phyloP scores from a whole-genome alignment of 1,140 invertebrate genomes.

The Octopus sinensis region DNA sequence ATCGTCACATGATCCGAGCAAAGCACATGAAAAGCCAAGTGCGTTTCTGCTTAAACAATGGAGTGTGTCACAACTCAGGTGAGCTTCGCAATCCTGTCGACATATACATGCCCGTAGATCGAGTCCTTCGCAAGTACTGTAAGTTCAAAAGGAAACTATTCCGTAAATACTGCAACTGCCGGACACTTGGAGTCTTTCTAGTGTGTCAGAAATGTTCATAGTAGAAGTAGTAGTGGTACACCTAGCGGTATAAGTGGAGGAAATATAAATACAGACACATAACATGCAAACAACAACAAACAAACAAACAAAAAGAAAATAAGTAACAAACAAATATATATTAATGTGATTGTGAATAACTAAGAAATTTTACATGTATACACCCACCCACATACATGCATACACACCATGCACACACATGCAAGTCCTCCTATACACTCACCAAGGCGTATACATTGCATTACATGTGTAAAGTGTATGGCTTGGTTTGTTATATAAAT shows the following conservation, averaged over 20 bases:
- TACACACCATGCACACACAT: not conserved
- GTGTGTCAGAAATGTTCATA: slow-evolving; percentile 45
- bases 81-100: slow-evolving; percentile 40
- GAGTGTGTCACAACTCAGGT: slow-evolving; percentile 48
- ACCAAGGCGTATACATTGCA: too few species aligned
- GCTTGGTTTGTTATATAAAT: too few species aligned
- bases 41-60: slow-evolving; percentile 68
- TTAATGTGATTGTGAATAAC: too few species aligned
- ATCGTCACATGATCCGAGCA: slow-evolving; percentile 65
- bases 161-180: slow-evolving; percentile 48
- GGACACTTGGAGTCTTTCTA: slow-evolving; percentile 51
- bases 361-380: not conserved
- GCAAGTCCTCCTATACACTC: too few species aligned
- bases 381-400: not conserved
- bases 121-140: slow-evolving; percentile 45
- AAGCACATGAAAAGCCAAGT: slow-evolving; percentile 74
- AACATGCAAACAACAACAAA: too few species aligned
- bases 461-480: too few species aligned
- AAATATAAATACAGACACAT: too few species aligned
- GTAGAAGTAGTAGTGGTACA: not conserved
- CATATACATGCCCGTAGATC: slow-evolving; percentile 42
- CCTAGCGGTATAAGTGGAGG: not conserved
- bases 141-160: slow-evolving; percentile 41
- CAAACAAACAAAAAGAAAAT: too few species aligned
- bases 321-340: too few species aligned